Evolutionary conservation across 2,797 vertebrate genomes (phyloP).

Genomic region (Bufotes viridis): DNA sequence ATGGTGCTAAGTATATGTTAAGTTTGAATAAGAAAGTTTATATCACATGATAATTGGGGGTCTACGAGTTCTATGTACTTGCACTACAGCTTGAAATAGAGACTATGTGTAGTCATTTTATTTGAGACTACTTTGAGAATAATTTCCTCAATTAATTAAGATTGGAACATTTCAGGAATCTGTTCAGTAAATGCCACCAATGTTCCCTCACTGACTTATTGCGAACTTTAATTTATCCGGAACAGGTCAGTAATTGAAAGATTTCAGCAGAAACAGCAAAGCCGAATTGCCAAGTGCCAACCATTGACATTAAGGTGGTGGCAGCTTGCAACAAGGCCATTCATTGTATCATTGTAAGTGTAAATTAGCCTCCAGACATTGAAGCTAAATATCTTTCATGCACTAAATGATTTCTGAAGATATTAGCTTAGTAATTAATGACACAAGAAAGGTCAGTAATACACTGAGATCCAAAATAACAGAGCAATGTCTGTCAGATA

Average conservation of each 20-base stretch:
- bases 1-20: no score
- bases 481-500: not conserved
- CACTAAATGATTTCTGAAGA: not conserved
- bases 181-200: not conserved
- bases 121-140: not conserved
- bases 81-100: no score
- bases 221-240: not conserved
- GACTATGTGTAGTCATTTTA: not conserved
- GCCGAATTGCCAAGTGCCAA: not conserved
- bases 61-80: no score
- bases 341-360: not conserved
- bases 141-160: not conserved
- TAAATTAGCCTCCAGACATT: not conserved
- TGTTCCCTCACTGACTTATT: not conserved
- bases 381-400: not conserved
- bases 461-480: no score
- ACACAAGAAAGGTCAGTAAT: no score
- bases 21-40: no score
- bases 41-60: no score
- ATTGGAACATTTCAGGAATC: not conserved
- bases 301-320: not conserved
- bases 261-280: not conserved
- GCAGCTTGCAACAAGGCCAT: not conserved
- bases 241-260: not conserved
- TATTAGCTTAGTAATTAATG: no score